Evolutionary conservation across 1,140 invertebrate genomes (phyloP).

Genomic region (Bemisia tabaci): DNA sequence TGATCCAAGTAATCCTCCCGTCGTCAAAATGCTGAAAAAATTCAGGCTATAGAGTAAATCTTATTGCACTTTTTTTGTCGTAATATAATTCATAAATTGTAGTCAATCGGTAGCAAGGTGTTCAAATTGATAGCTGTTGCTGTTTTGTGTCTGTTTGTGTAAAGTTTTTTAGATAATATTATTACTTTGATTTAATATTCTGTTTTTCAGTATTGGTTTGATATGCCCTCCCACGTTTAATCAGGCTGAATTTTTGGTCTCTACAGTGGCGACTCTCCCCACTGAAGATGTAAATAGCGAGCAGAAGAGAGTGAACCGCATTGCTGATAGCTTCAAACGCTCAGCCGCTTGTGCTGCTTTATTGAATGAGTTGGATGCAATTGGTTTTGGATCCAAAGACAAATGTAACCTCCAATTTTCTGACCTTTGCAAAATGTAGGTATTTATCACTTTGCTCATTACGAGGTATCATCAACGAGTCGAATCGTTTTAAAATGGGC

Average conservation of each 20-base stretch:
- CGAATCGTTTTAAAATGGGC: too few relatives aligned
- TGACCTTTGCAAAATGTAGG: not conserved
- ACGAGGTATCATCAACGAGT: not conserved
- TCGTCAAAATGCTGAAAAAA: too few relatives aligned
- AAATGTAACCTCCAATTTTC: not conserved
- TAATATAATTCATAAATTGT: too few relatives aligned
- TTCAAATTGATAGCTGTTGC: too few relatives aligned
- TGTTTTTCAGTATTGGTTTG: slow-evolving; percentile 37
- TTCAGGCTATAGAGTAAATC: too few relatives aligned
- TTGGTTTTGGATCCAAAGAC: not conserved
- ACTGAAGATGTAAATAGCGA: slow-evolving; percentile 12
- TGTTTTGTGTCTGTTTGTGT: too few relatives aligned
- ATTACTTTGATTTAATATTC: too few relatives aligned
- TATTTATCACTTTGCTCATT: not conserved
- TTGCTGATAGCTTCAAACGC: slow-evolving; percentile 4
- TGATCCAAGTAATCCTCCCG: too few relatives aligned
- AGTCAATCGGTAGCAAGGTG: too few relatives aligned
- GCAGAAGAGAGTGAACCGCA: not conserved
- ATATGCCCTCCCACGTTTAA: slow-evolving; percentile 50
- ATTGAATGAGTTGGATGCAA: slow-evolving; percentile 3
- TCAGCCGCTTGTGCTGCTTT: not conserved
- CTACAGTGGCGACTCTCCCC: slow-evolving; percentile 43
- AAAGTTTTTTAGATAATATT: too few relatives aligned
- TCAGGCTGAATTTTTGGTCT: slow-evolving; percentile 55
- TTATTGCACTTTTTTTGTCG: too few relatives aligned